Percentiles rank a stretch among this genome's conserved stretches.
These are phyloP conservation scores for Tenodera sinensis DNA, from an alignment of 2,888 invertebrate species.

Conservation along the genomic window DNA sequence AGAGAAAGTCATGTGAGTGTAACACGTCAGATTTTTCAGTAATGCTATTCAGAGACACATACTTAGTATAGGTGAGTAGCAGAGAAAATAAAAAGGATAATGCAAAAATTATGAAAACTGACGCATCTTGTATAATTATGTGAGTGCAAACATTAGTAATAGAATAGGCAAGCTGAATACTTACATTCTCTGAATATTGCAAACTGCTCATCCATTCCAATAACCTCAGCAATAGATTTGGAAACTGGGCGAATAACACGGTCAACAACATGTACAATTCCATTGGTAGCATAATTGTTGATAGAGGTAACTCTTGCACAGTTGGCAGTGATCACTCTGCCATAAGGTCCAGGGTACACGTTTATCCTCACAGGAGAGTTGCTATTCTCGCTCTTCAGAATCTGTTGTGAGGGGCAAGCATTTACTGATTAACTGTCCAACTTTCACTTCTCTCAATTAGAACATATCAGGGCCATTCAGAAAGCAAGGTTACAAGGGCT, in stretches of 20 bases:
- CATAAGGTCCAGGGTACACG: slow-evolving; percentile 50
- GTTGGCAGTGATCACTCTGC: slow-evolving; percentile 59
- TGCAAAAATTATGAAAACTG: too few species aligned
- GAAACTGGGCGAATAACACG: slow-evolving; percentile 57
- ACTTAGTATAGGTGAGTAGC: too few species aligned
- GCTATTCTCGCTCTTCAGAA: slow-evolving; percentile 43
- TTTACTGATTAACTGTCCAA: slow-evolving; percentile 25
- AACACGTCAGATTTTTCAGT: too few species aligned
- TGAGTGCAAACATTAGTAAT: too few species aligned
- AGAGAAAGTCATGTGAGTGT: too few species aligned
- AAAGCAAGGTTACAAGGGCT: too few species aligned
- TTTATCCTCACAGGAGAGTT: slow-evolving; percentile 56
- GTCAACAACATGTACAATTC: slow-evolving; percentile 61
- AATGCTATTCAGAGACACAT: too few species aligned
- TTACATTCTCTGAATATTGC: slow-evolving; percentile 53
- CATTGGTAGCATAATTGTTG: slow-evolving; percentile 62
- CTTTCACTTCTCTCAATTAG: not conserved
- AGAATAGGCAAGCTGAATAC: slow-evolving; percentile 23
- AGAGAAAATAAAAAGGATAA: too few species aligned
- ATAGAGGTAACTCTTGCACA: slow-evolving; percentile 59
- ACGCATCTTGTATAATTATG: too few species aligned
- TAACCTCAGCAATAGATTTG: slow-evolving; percentile 54
- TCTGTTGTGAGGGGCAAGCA: slow-evolving; percentile 30
- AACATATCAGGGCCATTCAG: too few species aligned
- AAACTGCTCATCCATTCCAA: slow-evolving; percentile 56